These are phyloP conservation scores for Rhorus exstirpatorius DNA, from an alignment of 2,888 invertebrate species.

Conservation along the genomic window DNA sequence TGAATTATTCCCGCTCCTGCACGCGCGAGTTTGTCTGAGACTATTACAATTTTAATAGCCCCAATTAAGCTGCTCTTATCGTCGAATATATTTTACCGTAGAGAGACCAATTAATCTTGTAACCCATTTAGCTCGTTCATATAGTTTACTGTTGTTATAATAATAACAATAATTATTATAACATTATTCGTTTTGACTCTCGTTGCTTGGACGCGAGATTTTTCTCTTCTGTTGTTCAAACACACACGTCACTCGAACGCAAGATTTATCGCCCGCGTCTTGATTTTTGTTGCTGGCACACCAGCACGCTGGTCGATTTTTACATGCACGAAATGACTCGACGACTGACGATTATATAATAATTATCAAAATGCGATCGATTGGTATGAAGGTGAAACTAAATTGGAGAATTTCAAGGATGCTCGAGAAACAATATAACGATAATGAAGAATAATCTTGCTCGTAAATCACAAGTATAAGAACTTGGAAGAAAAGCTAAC, in stretches of 20 bases:
- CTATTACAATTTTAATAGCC: conserved; percentile 10
- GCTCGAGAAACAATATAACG: background rate
- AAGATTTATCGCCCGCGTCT: conserved; percentile 35
- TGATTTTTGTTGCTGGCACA: conserved; percentile 27
- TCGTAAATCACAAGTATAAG: too few species aligned
- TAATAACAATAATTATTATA: conserved; percentile 24
- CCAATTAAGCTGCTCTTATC: conserved; percentile 29
- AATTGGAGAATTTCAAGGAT: too few species aligned
- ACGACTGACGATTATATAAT: too few species aligned
- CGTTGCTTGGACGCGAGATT: conserved; percentile 2
- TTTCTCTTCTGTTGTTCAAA: conserved; percentile 33
- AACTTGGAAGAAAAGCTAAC: too few species aligned
- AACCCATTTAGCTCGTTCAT: conserved; percentile 11
- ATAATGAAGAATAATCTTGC: too few species aligned
- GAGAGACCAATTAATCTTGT: conserved; percentile 33
- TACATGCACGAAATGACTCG: conserved; percentile 39
- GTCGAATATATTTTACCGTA: conserved; percentile 11
- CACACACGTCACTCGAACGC: conserved; percentile 40
- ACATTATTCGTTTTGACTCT: conserved; percentile 18
- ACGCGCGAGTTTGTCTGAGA: background rate
- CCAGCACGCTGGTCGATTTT: background rate
- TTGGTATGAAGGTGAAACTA: too few species aligned
- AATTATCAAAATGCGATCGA: too few species aligned
- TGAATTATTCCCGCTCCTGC: background rate
- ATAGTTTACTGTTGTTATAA: conserved; percentile 6